These are phyloP conservation scores for Petrocephalus schoutedeni DNA, from an alignment of 2,797 vertebrate species.

Conservation along the genomic window DNA sequence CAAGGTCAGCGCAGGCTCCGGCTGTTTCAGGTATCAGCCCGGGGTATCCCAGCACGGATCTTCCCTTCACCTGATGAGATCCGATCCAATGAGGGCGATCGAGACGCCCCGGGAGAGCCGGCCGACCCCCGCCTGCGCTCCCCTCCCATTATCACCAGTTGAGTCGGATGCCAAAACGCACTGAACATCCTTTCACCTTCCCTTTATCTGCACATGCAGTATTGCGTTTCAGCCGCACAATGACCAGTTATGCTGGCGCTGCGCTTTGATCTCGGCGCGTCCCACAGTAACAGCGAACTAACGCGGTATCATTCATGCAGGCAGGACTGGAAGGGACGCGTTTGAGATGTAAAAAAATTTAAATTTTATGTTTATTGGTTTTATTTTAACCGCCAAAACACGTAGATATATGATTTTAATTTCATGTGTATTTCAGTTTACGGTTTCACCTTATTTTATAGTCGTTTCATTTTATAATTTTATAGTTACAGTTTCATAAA, in stretches of 20 bases:
- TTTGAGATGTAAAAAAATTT: not conserved
- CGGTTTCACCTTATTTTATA: not conserved
- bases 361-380: not conserved
- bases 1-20: conserved; percentile 42
- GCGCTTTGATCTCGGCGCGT: conserved; percentile 48
- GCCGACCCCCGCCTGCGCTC: conserved; percentile 45
- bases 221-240: conserved; percentile 48
- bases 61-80: conserved; percentile 58
- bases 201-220: conserved; percentile 42
- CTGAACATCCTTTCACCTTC: conserved; percentile 40
- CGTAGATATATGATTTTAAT: not conserved
- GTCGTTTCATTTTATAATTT: not conserved
- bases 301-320: not conserved
- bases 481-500: not conserved
- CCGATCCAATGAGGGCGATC: conserved; percentile 55
- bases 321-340: not conserved
- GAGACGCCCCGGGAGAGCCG: conserved; percentile 39
- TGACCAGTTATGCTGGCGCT: conserved; percentile 43
- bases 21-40: conserved; percentile 51
- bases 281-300: conserved; percentile 15
- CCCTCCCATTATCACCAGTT: conserved; percentile 29
- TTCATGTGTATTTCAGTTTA: not conserved
- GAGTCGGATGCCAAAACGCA: conserved; percentile 39
- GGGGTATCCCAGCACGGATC: conserved; percentile 45
- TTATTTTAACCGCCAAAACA: not conserved